Conservation (phyloP, 2,113 vertebrate genomes). For the Campylomormyrus numenius region DNA sequence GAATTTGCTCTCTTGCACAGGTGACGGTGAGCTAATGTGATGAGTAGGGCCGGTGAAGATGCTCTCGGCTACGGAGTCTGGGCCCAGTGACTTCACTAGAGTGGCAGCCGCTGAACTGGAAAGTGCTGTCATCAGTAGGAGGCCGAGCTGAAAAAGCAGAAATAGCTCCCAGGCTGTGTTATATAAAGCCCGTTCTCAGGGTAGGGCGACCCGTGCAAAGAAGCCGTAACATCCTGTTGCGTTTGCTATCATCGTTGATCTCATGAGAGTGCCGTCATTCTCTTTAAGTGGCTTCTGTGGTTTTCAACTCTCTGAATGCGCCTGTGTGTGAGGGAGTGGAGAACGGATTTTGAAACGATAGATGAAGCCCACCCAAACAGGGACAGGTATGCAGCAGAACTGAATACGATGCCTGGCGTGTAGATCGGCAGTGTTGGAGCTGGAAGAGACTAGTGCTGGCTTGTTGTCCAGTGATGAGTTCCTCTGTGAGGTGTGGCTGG, state of each 20-base stretch:
- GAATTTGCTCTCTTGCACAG: not conserved
- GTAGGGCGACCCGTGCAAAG: not conserved
- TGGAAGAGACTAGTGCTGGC: not conserved
- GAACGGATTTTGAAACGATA: not conserved
- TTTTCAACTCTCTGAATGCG: not conserved
- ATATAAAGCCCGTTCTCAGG: not conserved
- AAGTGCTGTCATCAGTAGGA: not conserved
- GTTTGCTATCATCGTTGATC: not conserved
- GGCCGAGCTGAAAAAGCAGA: not conserved
- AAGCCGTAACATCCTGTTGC: not conserved
- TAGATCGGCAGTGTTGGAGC: not conserved
- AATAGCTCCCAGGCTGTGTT: constrained; percentile 6
- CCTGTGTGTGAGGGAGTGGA: not conserved
- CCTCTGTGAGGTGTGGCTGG: not conserved
- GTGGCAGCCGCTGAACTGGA: constrained; percentile 3
- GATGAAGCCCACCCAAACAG: not conserved
- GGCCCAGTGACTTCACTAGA: not conserved
- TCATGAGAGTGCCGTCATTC: not conserved
- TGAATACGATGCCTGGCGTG: constrained; percentile 27
- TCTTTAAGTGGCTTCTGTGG: not conserved
- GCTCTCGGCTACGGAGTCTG: not conserved
- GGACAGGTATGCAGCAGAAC: constrained; percentile 33
- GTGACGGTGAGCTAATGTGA: not conserved
- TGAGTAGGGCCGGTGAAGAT: not conserved
- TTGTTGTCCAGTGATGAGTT: not conserved